Conservation (phyloP, 2,888 invertebrate species). For the Cerceris ruficornis region DNA sequence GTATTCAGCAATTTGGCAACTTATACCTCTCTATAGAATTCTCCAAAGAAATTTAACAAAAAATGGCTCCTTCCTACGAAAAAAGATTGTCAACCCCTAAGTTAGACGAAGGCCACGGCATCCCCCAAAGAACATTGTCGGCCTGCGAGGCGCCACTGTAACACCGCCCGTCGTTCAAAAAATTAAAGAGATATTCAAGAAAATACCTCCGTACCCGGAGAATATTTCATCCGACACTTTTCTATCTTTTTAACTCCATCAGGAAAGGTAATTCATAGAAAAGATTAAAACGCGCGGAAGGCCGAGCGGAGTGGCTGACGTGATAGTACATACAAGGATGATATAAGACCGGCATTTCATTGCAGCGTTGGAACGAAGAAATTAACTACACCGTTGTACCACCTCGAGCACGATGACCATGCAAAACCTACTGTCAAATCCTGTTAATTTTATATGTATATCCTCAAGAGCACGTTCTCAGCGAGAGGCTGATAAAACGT, state of each 20-base stretch:
- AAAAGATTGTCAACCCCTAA: too few relatives aligned
- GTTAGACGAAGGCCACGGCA: too few relatives aligned
- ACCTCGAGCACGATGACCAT: conserved; percentile 13
- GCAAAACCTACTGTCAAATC: conserved; percentile 14
- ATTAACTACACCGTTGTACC: conserved; percentile 32
- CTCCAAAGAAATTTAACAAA: too few relatives aligned
- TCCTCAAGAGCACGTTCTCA: conserved; percentile 13
- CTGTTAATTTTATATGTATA: conserved; percentile 42
- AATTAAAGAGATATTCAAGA: too few relatives aligned
- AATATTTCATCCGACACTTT: too few relatives aligned
- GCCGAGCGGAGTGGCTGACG: background rate
- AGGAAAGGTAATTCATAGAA: background rate
- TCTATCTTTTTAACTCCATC: background rate
- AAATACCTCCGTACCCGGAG: too few relatives aligned
- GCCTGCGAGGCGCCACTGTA: too few relatives aligned
- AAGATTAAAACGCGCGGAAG: conserved; percentile 6
- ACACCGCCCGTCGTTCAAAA: too few relatives aligned
- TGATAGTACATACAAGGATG: background rate
- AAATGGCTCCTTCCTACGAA: too few relatives aligned
- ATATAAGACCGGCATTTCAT: conserved; percentile 20
- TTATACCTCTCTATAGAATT: background rate
- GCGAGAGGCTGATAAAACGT: background rate
- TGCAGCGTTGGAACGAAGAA: conserved; percentile 27
- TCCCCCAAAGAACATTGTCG: too few relatives aligned
- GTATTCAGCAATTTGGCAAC: background rate